Evolutionary conservation across 2,113 vertebrate genomes (phyloP), one percentile per base, ranked within the genome.

Genomic region (Pollachius pollachius): DNA sequence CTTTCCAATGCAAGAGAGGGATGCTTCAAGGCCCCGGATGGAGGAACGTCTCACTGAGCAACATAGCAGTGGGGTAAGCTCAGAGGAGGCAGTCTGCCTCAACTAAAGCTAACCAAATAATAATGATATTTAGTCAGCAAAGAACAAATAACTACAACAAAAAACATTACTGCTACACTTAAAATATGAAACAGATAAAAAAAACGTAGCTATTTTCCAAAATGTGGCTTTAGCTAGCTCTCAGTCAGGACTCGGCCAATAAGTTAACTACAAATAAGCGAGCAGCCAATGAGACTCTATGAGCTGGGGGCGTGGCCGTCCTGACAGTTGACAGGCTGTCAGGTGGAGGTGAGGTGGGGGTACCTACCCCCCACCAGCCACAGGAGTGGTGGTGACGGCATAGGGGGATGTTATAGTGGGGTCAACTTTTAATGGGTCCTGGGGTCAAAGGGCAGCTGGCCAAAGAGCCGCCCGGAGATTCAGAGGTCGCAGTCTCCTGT

Each of bases 241-340:
- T 13, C 41, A 48, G 12, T 48, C 41, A 48, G 41, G 12, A 12
- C 8, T 9, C 75, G 79, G 25, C 69, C 23, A 1, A 63, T 69
- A 77, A 78, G 41, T 76, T 63, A 75, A 82, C 41, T 12, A 9
- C 41, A 7, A 48, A 48, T 48, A 48, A 48, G 2, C 2, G 41
- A 48, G 41, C 41, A 48, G 41, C 41, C 41, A 48, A 48, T 48
- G 5, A 48, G 41, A 48, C 30, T 34, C 30, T 48, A 9, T 7
- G 41, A 48, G 11, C 41, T 48, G 41, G 9, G 8, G 41, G 6
- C 2, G 41, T 48, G 77, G 83, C 88, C 83, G 81, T 83, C 74
- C 60, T 72, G 79, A 85, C 66, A 78, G 81, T 21, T 83, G 82
- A 81, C 85, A 88, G 71, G 65, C 81, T 81, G 82, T 81, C 83